Base-by-base conservation (phyloP, 2,888 invertebrate genomes). In the Muscina levida region DNA sequence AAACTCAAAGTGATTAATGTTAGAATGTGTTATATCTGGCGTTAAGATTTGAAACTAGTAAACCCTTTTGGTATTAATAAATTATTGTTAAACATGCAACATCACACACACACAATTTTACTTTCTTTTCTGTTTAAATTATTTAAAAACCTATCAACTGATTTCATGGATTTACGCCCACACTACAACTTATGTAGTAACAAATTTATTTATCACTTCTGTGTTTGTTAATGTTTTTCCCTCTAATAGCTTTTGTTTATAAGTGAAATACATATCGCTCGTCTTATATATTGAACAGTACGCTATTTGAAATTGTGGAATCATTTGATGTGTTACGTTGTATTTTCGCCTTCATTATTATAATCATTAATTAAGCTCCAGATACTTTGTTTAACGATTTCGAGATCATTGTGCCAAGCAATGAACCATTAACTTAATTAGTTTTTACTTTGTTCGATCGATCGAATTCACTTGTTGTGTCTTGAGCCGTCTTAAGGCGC, bases 341-440 rank as follows among this genome's bases (percentile, higher is more conserved):
- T 24, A 11, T 53, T 22, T 22, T 24, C 17, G 24, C 1, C 13
- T 53, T 53, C n/a, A 44, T 10, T 37, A 37, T 37, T 6, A 48
- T 48, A 48, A 53, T 53, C 53, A 53, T 53, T 53, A 53, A 24
- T 53, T 53, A 10, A 24, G 53, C 53, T 65, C 13, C 13, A 46
- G 46, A 65, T 65, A 46, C 22, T 62, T 62, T 65, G 44, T 56
- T 46, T 66, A 44, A 26, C 2, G n/a, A 31, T 24, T 3, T 24
- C n/a, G n/a, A n/a, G 22, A 3, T 53, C 53, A 37, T 56, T 56
- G 46, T 46, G 44, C 48, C 6, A 59, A 57, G 42, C 72, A 72
- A 66, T 77, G 59, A 67, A 66, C 77, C 77, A 72, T 77, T 67
- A 77, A 77, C 31, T 72, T 57, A 71, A 72, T 72, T 59, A 77